Base-by-base conservation (phyloP, 2,797 vertebrate species). In the Sebastolobus alascanus region DNA sequence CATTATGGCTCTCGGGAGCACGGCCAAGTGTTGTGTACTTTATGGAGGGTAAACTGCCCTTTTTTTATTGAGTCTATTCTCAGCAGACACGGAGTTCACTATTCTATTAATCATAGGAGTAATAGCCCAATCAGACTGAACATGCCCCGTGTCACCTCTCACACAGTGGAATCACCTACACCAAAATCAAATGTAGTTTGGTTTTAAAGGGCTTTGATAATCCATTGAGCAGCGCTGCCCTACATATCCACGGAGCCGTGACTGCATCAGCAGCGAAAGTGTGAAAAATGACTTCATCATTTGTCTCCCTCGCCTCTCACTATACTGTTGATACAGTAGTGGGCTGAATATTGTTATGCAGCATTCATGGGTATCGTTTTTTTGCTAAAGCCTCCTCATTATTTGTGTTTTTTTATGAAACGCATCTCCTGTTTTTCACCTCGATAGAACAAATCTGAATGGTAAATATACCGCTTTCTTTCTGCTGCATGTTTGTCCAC, bases 221-320 rank as follows among this genome's bases (percentile, higher is more conserved):
- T 92, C 84, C 87, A 81, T 85, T 77, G 54, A 83, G 63, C 83
- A 69, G 75, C 55, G 9, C 75, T 89, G 88, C 20, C 89, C 89
- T 87, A 91, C 79, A 90, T 87, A 87, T 10, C 79, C 71, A 84
- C 83, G 84, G 67, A 89, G 72, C 84, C 75, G 69, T 85, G 84
- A 87, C 88, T 76, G 84, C 68, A 89, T 84, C 84, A 84, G 63
- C 25, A 54, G 65, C 82, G 70, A 83, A 89, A 85, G 91, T 93
- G 92, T 85, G 87, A 89, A 93, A 94, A 93, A 85, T 77, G n/a
- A 90, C 81, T 75, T 88, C 73, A 83, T 73, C 74, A 22, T 82
- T 85, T 52, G 68, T 82, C 61, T 83, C 73, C 65, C 31, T 76
- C 58, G 33, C 67, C 69, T 77, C 54, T 68, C 61, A 55, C 58